phyloP scores from a whole-genome alignment of 2,113 vertebrate genomes.

The Hassar affinis region DNA sequence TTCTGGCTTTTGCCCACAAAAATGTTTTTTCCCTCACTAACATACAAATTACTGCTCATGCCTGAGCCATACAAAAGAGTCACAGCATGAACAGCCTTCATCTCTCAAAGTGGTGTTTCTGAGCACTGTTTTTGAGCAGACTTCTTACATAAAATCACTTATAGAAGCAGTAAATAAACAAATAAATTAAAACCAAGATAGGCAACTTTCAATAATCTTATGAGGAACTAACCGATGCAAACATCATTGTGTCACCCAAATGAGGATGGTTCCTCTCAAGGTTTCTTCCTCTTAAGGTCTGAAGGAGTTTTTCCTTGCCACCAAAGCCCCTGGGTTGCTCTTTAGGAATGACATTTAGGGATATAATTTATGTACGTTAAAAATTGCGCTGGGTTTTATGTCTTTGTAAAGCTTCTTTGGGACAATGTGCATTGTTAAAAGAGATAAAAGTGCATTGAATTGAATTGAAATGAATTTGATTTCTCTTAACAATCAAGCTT shows the following conservation, averaged over 20 bases:
- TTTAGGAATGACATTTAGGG: too few species aligned
- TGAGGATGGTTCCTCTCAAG: too few species aligned
- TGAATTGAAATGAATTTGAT: too few species aligned
- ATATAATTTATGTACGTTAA: too few species aligned
- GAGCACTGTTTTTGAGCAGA: background rate
- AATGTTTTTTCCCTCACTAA: background rate
- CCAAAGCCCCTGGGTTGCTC: too few species aligned
- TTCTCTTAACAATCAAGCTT: background rate
- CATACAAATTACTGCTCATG: background rate
- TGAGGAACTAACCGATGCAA: background rate
- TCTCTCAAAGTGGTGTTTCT: background rate
- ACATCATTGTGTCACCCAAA: too few species aligned
- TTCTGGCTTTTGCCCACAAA: background rate
- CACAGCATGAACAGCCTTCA: background rate
- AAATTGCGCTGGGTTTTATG: too few species aligned
- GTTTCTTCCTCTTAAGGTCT: too few species aligned
- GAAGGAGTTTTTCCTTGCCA: too few species aligned
- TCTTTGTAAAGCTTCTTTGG: too few species aligned
- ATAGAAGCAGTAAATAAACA: background rate
- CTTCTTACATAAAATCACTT: background rate
- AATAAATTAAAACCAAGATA: constrained; percentile 6
- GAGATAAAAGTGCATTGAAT: too few species aligned
- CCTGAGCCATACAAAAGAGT: background rate
- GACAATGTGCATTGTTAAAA: too few species aligned
- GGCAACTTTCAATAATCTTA: background rate